A percentile compares a stretch with the other conserved stretches of the same genome.
Evolutionary conservation across 2,888 invertebrate species (phyloP).

Genomic region (Diloba caeruleocephala): DNA sequence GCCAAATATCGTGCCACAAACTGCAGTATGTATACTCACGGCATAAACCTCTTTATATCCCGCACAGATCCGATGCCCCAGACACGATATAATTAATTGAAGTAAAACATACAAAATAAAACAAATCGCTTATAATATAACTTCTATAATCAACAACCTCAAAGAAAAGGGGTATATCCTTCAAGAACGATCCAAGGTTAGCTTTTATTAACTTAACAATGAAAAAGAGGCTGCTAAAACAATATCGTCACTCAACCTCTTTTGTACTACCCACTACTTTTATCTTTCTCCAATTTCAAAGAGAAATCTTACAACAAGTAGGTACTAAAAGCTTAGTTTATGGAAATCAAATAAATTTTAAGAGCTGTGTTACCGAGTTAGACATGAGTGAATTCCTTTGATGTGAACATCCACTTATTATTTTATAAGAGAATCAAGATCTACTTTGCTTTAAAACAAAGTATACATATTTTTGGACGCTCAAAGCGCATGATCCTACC

Average conservation of each 20-base stretch:
- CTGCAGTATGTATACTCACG: no score
- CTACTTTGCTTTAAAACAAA: slow-evolving; percentile 15
- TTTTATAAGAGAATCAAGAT: slow-evolving; percentile 28
- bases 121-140: neutral
- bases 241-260: slow-evolving; percentile 20
- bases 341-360: slow-evolving; percentile 38
- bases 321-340: slow-evolving; percentile 38
- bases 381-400: slow-evolving; percentile 19
- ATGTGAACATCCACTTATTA: slow-evolving; percentile 23
- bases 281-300: slow-evolving; percentile 34
- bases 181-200: slow-evolving; percentile 3
- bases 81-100: no score
- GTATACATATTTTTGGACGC: slow-evolving; percentile 3
- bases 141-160: neutral
- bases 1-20: no score
- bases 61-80: no score
- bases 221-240: slow-evolving; percentile 14
- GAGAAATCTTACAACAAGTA: slow-evolving; percentile 23
- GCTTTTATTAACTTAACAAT: slow-evolving; percentile 25
- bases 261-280: slow-evolving; percentile 35
- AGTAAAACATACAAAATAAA: neutral
- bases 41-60: no score
- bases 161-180: slow-evolving; percentile 11
- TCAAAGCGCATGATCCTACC: slow-evolving; percentile 8
- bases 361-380: slow-evolving; percentile 23